Percentiles rank a stretch among this genome's conserved stretches.
phyloP scores from a whole-genome alignment of 1,140 invertebrate genomes.

The Drosophila melanica region DNA sequence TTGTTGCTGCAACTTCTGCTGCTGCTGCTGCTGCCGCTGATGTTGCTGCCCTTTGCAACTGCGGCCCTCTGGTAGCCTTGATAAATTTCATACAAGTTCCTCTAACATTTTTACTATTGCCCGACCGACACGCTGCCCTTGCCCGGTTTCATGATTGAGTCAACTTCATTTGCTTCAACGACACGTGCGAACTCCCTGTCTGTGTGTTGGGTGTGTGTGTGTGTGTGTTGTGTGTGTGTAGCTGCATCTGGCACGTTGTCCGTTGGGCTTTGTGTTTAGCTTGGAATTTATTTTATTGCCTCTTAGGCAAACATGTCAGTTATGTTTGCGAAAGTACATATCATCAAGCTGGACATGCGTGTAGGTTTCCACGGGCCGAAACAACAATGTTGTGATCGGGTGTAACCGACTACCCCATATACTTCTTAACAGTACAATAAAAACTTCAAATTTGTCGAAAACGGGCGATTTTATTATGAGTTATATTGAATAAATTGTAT shows the following conservation, averaged over 20 bases:
- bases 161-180: constrained; percentile 74
- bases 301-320: constrained; percentile 81
- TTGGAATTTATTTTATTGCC: constrained; percentile 77
- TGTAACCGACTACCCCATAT: too few species aligned
- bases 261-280: constrained; percentile 48
- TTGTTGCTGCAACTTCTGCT: constrained; percentile 11
- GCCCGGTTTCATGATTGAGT: constrained; percentile 67
- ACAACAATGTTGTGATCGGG: neutral
- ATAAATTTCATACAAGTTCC: constrained; percentile 76
- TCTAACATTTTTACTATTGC: constrained; percentile 80
- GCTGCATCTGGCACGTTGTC: constrained; percentile 1
- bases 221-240: constrained; percentile 3
- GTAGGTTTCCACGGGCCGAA: constrained; percentile 61
- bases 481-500: too few species aligned
- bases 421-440: too few species aligned
- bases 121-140: constrained; percentile 46
- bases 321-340: constrained; percentile 81
- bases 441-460: too few species aligned
- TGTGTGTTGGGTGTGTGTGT: neutral
- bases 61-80: constrained; percentile 52
- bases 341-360: constrained; percentile 80
- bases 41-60: constrained; percentile 15
- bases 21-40: neutral
- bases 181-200: constrained; percentile 56
- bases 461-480: too few species aligned